A percentile compares a stretch with the other conserved stretches of the same genome.
These are phyloP conservation scores for Papilio protenor DNA, from an alignment of 2,888 invertebrate genomes.

Conservation along the genomic window DNA sequence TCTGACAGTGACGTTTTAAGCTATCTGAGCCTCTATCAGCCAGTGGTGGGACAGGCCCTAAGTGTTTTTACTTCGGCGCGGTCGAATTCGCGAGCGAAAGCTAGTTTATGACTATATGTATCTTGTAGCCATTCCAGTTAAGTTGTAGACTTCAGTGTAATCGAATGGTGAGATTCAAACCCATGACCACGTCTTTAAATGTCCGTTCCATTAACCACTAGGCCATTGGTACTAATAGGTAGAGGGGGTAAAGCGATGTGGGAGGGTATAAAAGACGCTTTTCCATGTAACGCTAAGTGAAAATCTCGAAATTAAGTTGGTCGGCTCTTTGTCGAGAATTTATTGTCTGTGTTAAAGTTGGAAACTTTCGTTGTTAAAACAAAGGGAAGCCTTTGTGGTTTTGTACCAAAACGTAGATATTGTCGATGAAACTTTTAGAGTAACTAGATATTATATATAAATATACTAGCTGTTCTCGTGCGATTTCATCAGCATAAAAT, in stretches of 20 bases:
- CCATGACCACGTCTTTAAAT: neutral
- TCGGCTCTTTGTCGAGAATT: slow-evolving; percentile 5
- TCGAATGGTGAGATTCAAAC: too few species aligned
- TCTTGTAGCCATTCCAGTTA: too few species aligned
- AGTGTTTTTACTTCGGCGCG: too few species aligned
- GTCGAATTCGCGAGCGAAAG: too few species aligned
- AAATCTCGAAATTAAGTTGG: slow-evolving; percentile 16
- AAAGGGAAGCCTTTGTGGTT: neutral
- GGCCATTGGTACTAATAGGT: neutral
- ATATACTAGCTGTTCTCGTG: too few species aligned
- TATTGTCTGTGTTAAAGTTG: slow-evolving; percentile 9
- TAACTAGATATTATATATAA: neutral
- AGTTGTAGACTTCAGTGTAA: too few species aligned
- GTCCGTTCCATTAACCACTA: neutral
- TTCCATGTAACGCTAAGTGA: slow-evolving; percentile 18
- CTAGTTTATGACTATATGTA: too few species aligned
- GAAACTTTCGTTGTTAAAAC: slow-evolving; percentile 6
- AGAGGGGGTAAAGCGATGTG: neutral
- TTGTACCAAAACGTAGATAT: neutral
- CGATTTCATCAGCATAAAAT: too few species aligned
- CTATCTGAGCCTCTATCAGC: too few species aligned
- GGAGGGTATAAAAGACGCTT: neutral
- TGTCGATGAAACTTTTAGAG: neutral
- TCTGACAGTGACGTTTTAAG: too few species aligned
- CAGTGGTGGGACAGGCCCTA: too few species aligned